Percentiles rank a stretch among this genome's conserved stretches.
phyloP scores from a whole-genome alignment of 1,140 invertebrate species.

The Leucophenga varia region DNA sequence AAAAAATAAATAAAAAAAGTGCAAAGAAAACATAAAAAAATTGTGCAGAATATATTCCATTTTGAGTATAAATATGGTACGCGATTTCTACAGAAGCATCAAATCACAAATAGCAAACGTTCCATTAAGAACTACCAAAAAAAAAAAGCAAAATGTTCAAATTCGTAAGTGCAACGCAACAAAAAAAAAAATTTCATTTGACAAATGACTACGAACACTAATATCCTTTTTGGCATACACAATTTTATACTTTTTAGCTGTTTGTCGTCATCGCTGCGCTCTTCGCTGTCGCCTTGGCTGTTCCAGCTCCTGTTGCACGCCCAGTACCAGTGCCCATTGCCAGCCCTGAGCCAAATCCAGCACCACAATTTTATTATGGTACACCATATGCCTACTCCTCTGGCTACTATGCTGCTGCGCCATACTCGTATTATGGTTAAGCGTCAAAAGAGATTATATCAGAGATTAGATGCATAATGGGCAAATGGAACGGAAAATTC shows the following conservation, averaged over 20 bases:
- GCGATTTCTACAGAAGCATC: constrained; percentile 22
- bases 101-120: constrained; percentile 35
- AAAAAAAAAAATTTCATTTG: not conserved
- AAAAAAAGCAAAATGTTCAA: constrained; percentile 45
- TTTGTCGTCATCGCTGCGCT: constrained; percentile 44
- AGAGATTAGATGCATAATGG: too few species aligned
- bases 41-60: constrained; percentile 29
- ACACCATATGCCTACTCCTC: constrained; percentile 40
- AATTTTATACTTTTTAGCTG: constrained; percentile 18
- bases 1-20: constrained; percentile 10
- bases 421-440: constrained; percentile 46
- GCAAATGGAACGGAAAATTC: constrained; percentile 21
- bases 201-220: not conserved
- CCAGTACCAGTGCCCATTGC: constrained; percentile 34
- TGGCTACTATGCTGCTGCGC: constrained; percentile 33
- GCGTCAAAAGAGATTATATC: not conserved
- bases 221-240: not conserved
- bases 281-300: constrained; percentile 39
- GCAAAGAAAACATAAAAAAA: constrained; percentile 38
- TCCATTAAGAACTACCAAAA: constrained; percentile 25
- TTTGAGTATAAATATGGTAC: constrained; percentile 34
- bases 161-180: constrained; percentile 32
- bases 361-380: constrained; percentile 44
- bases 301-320: constrained; percentile 34
- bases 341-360: constrained; percentile 30